Base-by-base conservation (phyloP, 2,797 vertebrate species). In the Tinamus major region DNA sequence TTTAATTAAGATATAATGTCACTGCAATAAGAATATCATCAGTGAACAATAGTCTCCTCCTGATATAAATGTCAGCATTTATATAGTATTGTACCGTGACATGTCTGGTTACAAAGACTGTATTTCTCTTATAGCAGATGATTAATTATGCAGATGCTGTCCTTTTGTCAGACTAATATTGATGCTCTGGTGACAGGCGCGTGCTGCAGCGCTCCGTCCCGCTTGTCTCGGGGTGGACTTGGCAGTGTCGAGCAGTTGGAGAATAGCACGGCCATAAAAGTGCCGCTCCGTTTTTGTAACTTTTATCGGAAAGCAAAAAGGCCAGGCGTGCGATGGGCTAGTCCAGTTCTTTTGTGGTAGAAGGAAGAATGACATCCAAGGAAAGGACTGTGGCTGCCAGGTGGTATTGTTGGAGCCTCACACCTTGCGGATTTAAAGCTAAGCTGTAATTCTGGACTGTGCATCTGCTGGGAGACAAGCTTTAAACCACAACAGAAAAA, bases 101-200 rank as follows among this genome's bases (percentile, higher is more conserved):
- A 75, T 23, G 27, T 89, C 89, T 93, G 70, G 74, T 95, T 95
- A 90, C 94, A 93, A 87, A 94, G 95, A 58, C 81, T 95, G 90
- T 93, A 62, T 93, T 97, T 94, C 96, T 92, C 63, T 88, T 92
- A 46, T 19, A 79, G 86, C 93, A 83, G 78, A 85, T 97, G 95
- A 97, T 97, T 96, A 96, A 97, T 96, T 97, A 94, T 62, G 3
- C 90, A 96, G 96, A 94, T 96, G 93, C 88, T 94, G 94, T 97
- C 95, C 92, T 96, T 96, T 84, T 94, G 92, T 72, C 31, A 91
- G 94, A 88, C 58, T 86, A 70, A 74, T 61, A 56, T 53, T 68
- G 92, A 81, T 85, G 55, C 76, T 81, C 42, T 68, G 85, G 63
- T 87, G 95, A 91, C 95, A 97, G 92, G 72, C 79, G 83, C 89